These are phyloP conservation scores for Platygyra sinensis DNA, from an alignment of 64 coral and sea anemone species.

Conservation along the genomic window DNA sequence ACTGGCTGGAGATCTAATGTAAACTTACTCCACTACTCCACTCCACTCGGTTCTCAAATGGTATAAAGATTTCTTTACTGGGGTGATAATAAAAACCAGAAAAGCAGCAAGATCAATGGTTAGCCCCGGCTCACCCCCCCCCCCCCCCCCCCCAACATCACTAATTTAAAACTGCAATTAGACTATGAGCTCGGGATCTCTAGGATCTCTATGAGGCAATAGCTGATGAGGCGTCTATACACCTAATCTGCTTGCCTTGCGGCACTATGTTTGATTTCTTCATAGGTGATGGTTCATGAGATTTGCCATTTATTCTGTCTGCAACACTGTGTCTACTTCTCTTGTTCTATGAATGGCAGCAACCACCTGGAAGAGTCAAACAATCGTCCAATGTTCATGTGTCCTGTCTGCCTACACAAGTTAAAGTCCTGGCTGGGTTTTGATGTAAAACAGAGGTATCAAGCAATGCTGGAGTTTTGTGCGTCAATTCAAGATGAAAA, in stretches of 20 bases:
- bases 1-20: too few species aligned
- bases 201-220: background rate
- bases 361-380: constrained; percentile 64
- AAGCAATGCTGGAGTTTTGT: constrained; percentile 26
- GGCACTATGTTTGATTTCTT: background rate
- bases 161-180: too few species aligned
- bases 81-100: too few species aligned
- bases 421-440: constrained; percentile 72
- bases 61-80: too few species aligned
- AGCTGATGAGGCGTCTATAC: too few species aligned
- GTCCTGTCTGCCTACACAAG: constrained; percentile 88
- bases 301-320: constrained; percentile 84
- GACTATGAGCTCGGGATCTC: too few species aligned
- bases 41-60: too few species aligned
- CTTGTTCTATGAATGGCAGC: constrained; percentile 95
- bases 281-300: constrained; percentile 87
- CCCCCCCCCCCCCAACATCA: too few species aligned
- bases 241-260: background rate
- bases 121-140: too few species aligned
- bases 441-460: constrained; percentile 58
- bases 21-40: too few species aligned
- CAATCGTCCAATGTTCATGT: constrained; percentile 75
- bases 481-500: constrained; percentile 13
- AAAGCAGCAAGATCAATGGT: too few species aligned
- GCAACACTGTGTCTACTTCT: constrained; percentile 87